Evolutionary conservation across 2,888 invertebrate genomes (phyloP).

Genomic region (Xylophagus ater): DNA sequence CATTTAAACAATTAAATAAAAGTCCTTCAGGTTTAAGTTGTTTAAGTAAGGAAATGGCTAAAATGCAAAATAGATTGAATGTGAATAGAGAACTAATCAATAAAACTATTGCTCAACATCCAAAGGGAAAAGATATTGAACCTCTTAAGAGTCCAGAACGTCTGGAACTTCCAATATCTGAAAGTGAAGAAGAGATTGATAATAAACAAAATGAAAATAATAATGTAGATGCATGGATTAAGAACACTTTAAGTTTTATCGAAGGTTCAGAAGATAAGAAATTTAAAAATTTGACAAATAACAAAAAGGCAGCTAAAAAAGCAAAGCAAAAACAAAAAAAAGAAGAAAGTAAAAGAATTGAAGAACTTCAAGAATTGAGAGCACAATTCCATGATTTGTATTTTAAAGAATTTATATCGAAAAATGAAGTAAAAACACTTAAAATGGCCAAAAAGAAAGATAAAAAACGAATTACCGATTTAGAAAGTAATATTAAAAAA

Average conservation of each 20-base stretch:
- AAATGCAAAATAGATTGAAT: slow-evolving; percentile 6
- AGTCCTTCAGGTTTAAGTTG: slow-evolving; percentile 13
- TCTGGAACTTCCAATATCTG: too few relatives aligned
- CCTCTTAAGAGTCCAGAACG: slow-evolving; percentile 31
- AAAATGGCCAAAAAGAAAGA: slow-evolving; percentile 29
- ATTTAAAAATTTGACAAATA: slow-evolving; percentile 24
- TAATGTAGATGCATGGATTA: slow-evolving; percentile 33
- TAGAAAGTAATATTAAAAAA: slow-evolving; percentile 35
- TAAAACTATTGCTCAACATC: not conserved
- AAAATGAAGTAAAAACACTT: slow-evolving; percentile 30
- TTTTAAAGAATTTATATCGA: slow-evolving; percentile 34
- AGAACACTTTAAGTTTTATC: slow-evolving; percentile 35
- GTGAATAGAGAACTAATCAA: not conserved
- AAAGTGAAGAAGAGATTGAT: not conserved
- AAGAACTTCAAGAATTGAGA: slow-evolving; percentile 32
- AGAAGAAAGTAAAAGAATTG: slow-evolving; percentile 35
- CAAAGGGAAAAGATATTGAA: slow-evolving; percentile 28
- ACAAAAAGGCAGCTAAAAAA: slow-evolving; percentile 38
- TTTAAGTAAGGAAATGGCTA: slow-evolving; percentile 9
- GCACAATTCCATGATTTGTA: slow-evolving; percentile 35
- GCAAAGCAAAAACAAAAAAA: slow-evolving; percentile 38
- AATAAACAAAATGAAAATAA: not conserved
- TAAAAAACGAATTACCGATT: slow-evolving; percentile 34
- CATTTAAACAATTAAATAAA: slow-evolving; percentile 6
- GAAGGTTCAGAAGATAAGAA: slow-evolving; percentile 26